Percentiles rank a stretch among this genome's conserved stretches.
These are phyloP conservation scores for Eledona agricola DNA, from an alignment of 2,888 invertebrate genomes.

Conservation along the genomic window DNA sequence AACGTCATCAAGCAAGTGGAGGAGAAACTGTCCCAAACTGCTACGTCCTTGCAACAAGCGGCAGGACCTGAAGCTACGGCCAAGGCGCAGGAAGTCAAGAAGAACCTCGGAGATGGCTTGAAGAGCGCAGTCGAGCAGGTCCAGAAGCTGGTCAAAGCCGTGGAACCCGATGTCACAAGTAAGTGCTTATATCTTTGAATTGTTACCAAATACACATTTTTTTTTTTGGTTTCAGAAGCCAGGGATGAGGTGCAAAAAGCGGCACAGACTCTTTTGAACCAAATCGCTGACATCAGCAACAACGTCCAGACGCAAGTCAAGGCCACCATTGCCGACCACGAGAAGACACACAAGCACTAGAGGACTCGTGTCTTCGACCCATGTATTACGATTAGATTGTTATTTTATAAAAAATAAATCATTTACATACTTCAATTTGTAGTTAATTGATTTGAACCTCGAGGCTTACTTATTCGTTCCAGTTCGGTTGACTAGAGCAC, in stretches of 20 bases:
- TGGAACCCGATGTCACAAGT: conserved; percentile 56
- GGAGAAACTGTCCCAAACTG: conserved; percentile 49
- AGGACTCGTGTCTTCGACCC: no score
- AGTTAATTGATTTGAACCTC: no score
- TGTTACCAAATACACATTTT: conserved; percentile 1
- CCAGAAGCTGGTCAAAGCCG: conserved; percentile 53
- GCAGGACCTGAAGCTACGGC: conserved; percentile 54
- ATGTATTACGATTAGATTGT: no score
- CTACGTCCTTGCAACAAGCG: conserved; percentile 49
- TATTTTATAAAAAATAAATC: no score
- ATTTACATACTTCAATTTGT: no score
- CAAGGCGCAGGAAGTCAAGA: conserved; percentile 54
- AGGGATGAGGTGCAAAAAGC: conserved; percentile 44
- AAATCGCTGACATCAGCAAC: conserved; percentile 46
- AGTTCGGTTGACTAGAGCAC: no score
- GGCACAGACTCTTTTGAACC: conserved; percentile 46
- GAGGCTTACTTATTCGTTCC: no score
- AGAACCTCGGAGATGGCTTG: conserved; percentile 52
- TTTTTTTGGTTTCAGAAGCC: conserved; percentile 45
- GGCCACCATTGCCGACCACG: conserved; percentile 34
- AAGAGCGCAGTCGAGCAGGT: conserved; percentile 53
- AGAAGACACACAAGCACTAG: conserved; percentile 34
- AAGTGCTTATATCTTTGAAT: no score
- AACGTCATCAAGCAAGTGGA: conserved; percentile 52
- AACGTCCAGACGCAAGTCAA: conserved; percentile 45